Conservation (phyloP, 1,140 invertebrate genomes). For the Drosophila lowei region DNA sequence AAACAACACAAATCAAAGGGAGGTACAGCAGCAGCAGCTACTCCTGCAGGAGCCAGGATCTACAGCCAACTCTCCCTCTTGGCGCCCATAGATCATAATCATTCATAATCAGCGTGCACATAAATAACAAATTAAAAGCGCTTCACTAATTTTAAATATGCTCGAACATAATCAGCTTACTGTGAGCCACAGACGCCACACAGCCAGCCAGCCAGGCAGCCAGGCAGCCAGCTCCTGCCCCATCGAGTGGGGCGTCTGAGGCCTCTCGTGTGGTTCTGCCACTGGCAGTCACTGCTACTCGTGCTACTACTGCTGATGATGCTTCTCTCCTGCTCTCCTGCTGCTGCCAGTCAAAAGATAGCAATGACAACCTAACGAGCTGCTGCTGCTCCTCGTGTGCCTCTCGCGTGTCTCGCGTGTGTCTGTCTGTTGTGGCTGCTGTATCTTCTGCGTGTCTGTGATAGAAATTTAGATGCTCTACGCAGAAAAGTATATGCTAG, state of each 20-base stretch:
- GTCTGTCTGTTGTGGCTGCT: constrained; percentile 39
- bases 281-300: constrained; percentile 33
- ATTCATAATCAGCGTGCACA: constrained; percentile 81
- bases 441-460: constrained; percentile 31
- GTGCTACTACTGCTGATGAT: constrained; percentile 48
- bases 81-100: constrained; percentile 79
- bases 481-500: constrained; percentile 14
- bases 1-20: constrained; percentile 74
- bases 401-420: constrained; percentile 26
- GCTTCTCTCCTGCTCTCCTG: constrained; percentile 30
- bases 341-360: constrained; percentile 71
- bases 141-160: constrained; percentile 82
- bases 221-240: constrained; percentile 2
- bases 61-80: constrained; percentile 41
- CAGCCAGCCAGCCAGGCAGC: constrained; percentile 1
- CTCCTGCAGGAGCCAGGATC: constrained; percentile 7
- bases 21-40: constrained; percentile 18
- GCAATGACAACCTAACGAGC: constrained; percentile 77
- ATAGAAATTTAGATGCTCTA: constrained; percentile 52
- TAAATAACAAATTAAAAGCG: constrained; percentile 82
- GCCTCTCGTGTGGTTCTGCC: constrained; percentile 4
- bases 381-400: constrained; percentile 33
- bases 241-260: constrained; percentile 11
- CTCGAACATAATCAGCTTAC: constrained; percentile 81
- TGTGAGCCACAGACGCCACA: constrained; percentile 23